Base-by-base conservation (phyloP, 2,797 vertebrate species). In the Heliangelus exortis region DNA sequence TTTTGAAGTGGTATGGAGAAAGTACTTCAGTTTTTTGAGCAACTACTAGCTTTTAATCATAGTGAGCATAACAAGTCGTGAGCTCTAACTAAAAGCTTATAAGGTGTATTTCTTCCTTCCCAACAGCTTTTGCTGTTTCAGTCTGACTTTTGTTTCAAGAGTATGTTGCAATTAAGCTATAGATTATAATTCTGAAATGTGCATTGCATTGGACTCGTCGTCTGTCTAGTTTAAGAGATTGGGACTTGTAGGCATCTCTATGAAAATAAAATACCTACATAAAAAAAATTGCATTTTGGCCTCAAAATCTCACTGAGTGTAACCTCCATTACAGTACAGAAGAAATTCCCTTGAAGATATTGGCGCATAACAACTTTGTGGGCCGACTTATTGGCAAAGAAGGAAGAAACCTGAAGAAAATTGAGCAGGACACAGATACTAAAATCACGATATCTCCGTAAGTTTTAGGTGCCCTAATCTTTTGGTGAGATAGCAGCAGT, bases 401-500 rank as follows among this genome's bases (percentile, higher is more conserved):
- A 97, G 99, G 99, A 91, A 98, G 99, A 89, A 99, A 99, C 96
- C 97, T 99, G 95, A 99, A 99, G 98, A 99, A 99, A 98, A 99
- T 99, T 8, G 99, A 99, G 72, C 98, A 99, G 96, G 99, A 99
- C 88, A 99, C 99, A 2, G 99, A 98, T 95, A 99, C 99, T 93
- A 99, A 99, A 98, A 99, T 99, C 97, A 99, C 99, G 12, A 99
- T 99, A 97, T 99, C 99, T 57, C 98, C 99, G 99, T 99, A 98
- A 99, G 99, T 98, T 81, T 87, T 73, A 2, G 1, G 4, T 68
- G 23, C 8, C 47, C 34, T 76, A 12, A 39, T 18, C 47, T 82
- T 88, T 36, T 2, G 4, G 14, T 55, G 36, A 78, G 34, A 26
- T 73, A 58, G 72, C 15, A 87, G 62, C 50, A 83, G 6, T 77